A percentile compares a stretch with the other conserved stretches of the same genome.
Conservation (phyloP, 2,113 vertebrate species). For the Xiphias gladius region DNA sequence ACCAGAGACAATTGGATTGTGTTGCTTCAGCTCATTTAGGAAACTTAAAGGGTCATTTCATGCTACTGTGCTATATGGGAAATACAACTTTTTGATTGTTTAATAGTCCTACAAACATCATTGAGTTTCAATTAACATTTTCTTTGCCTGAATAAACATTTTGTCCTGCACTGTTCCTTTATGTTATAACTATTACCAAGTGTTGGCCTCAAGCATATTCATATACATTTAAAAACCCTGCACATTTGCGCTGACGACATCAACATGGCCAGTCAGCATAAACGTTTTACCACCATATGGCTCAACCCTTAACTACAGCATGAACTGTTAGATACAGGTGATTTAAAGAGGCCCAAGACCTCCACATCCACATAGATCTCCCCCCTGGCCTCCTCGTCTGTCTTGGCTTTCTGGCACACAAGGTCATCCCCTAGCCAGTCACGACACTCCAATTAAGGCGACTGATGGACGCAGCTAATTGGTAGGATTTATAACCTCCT, state of each 20-base stretch:
- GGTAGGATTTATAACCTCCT: slow-evolving; percentile 86
- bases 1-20: background rate
- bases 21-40: background rate
- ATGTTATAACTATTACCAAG: background rate
- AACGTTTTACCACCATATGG: slow-evolving; percentile 44
- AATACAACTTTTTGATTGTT: background rate
- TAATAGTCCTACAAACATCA: background rate
- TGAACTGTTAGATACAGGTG: slow-evolving; percentile 62
- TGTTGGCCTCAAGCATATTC: slow-evolving; percentile 30
- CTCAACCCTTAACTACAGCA: slow-evolving; percentile 55
- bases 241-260: slow-evolving; percentile 51
- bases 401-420: slow-evolving; percentile 81
- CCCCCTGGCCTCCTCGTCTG: slow-evolving; percentile 66
- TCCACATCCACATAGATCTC: slow-evolving; percentile 64
- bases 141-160: background rate
- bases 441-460: slow-evolving; percentile 87
- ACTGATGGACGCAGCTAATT: slow-evolving; percentile 89
- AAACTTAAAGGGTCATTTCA: background rate
- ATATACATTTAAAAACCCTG: slow-evolving; percentile 23
- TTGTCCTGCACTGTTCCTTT: background rate
- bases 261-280: slow-evolving; percentile 55
- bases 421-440: slow-evolving; percentile 85
- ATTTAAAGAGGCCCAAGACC: slow-evolving; percentile 70
- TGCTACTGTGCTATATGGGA: background rate
- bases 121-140: background rate